Evolutionary conservation across 2,888 invertebrate genomes (phyloP).

Genomic region (Hirtodrosophila duncani): DNA sequence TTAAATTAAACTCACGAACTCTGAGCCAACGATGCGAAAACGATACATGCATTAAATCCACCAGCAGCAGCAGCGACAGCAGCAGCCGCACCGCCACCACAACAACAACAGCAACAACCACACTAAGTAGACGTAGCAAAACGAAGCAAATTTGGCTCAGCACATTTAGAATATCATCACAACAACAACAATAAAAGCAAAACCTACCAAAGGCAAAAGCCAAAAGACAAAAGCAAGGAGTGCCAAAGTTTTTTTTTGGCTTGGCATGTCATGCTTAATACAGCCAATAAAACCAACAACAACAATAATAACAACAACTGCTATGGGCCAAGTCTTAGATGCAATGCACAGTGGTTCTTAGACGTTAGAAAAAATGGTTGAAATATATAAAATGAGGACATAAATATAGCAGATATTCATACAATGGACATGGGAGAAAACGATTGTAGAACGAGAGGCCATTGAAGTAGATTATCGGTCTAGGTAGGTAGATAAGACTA

Average conservation of each 20-base stretch:
- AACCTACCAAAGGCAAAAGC: slow-evolving; percentile 33
- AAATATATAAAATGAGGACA: too few species aligned
- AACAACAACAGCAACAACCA: slow-evolving; percentile 30
- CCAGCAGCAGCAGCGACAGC: slow-evolving; percentile 29
- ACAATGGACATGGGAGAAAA: too few species aligned
- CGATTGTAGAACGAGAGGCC: too few species aligned
- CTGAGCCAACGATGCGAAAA: slow-evolving; percentile 69
- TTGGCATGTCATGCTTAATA: slow-evolving; percentile 74
- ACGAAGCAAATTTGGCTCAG: slow-evolving; percentile 70
- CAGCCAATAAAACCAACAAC: slow-evolving; percentile 60
- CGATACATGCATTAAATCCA: slow-evolving; percentile 69
- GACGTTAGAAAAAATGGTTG: too few species aligned
- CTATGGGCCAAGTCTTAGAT: too few species aligned
- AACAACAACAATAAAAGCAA: slow-evolving; percentile 24
- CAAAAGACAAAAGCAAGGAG: slow-evolving; percentile 66
- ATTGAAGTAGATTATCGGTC: too few species aligned
- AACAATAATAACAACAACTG: slow-evolving; percentile 40
- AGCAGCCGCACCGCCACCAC: slow-evolving; percentile 21
- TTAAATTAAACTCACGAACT: slow-evolving; percentile 75
- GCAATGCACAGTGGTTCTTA: too few species aligned
- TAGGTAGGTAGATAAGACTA: too few species aligned
- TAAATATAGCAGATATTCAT: too few species aligned
- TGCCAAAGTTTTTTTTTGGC: slow-evolving; percentile 53
- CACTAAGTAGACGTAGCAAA: slow-evolving; percentile 55
- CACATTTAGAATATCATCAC: slow-evolving; percentile 76